Evolutionary conservation across 2,888 invertebrate genomes (phyloP).

Genomic region (Noctua fimbriata): DNA sequence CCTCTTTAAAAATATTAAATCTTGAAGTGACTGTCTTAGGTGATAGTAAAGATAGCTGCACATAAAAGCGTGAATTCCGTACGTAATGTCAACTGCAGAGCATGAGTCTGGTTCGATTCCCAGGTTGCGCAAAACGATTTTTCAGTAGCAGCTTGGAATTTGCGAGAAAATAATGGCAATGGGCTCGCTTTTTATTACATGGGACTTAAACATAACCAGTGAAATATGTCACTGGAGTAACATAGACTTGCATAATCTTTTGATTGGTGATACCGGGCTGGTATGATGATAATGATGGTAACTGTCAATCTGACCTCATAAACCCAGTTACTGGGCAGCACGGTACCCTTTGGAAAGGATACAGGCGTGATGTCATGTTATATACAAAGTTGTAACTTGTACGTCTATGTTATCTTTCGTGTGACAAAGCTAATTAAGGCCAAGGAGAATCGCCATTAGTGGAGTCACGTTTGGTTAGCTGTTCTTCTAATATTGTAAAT

Average conservation of each 20-base stretch:
- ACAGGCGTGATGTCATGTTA: neutral
- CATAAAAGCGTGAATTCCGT: neutral
- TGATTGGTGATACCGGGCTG: no score
- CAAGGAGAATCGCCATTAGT: conserved; percentile 37
- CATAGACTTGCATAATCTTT: neutral
- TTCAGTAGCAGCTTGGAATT: neutral
- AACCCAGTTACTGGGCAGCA: neutral
- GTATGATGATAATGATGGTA: no score
- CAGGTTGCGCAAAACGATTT: neutral
- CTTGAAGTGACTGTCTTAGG: neutral
- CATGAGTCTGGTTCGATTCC: neutral
- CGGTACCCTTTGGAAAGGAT: neutral
- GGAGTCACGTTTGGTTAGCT: neutral
- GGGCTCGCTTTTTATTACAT: neutral
- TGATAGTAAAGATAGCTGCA: neutral
- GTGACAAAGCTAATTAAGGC: conserved; percentile 26
- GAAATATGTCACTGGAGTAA: no score
- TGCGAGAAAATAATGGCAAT: neutral
- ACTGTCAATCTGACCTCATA: neutral
- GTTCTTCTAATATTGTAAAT: neutral
- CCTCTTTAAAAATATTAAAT: neutral
- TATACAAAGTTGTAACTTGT: neutral
- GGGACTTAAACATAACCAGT: neutral
- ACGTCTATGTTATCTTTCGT: neutral
- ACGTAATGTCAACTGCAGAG: neutral